phyloP scores from a whole-genome alignment of 2,797 vertebrate species.

The Sebastes vulpes region DNA sequence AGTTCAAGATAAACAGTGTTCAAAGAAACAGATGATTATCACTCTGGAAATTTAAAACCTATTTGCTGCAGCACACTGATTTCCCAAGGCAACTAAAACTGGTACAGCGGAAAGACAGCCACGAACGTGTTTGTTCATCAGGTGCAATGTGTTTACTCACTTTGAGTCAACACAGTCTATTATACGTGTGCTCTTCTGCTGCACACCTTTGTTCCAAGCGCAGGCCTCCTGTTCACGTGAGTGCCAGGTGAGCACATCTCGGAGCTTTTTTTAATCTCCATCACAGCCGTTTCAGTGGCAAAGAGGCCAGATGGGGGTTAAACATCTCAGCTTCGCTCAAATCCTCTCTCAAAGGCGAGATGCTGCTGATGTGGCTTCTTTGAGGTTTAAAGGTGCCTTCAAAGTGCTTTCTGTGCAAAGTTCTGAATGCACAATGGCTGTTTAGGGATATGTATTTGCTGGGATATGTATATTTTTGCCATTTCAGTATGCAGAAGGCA shows the following conservation, averaged over 20 bases:
- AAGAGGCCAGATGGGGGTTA: conserved; percentile 44
- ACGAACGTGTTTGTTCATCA: conserved; percentile 38
- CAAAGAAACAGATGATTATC: conserved; percentile 41
- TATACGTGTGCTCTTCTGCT: conserved; percentile 29
- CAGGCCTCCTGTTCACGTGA: conserved; percentile 25
- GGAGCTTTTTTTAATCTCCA: conserved; percentile 69
- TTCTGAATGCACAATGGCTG: conserved; percentile 34
- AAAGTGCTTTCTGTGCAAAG: conserved; percentile 70
- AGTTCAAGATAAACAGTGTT: not conserved
- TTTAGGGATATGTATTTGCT: conserved; percentile 49
- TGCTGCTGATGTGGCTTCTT: conserved; percentile 75
- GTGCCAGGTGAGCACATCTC: conserved; percentile 70
- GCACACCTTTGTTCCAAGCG: conserved; percentile 29
- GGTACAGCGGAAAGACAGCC: not conserved
- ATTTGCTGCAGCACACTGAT: conserved; percentile 33
- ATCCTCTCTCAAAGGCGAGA: conserved; percentile 61
- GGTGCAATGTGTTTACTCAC: conserved; percentile 58
- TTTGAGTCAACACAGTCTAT: conserved; percentile 46
- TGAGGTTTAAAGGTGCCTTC: conserved; percentile 58
- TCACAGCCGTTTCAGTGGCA: conserved; percentile 30
- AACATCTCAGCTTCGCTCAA: conserved; percentile 43
- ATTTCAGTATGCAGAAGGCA: not conserved
- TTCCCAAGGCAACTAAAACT: conserved; percentile 42
- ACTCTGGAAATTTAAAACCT: conserved; percentile 23
- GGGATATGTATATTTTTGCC: conserved; percentile 33